Base-by-base conservation (phyloP, 2,888 invertebrate genomes). In the Herminia tarsipennalis region DNA sequence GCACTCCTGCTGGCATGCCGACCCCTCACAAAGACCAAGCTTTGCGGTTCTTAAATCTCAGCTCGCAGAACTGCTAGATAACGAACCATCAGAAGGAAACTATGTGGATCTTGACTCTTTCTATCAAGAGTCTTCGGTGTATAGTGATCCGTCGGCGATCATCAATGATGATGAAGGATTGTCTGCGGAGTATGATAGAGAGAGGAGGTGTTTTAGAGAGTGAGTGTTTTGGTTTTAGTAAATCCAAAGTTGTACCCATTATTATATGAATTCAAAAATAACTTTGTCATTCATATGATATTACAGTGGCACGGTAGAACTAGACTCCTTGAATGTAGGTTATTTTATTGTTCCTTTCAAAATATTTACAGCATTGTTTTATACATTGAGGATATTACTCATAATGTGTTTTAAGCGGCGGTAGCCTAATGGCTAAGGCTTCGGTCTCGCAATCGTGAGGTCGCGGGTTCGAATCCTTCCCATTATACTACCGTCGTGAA, bases 61-160 rank as follows among this genome's bases (percentile, higher is more conserved):
- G 49, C 86, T 94, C 17, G 94, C 93, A 0, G 93, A 93, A 27
- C 82, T 94, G 0, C 83, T 94, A 22, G 93, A 94, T 65, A 93
- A 94, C 62, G 92, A 93, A 59, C 91, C 92, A 0, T 88, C 93
- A 29, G 93, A 94, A 66, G 94, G 94, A 30, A 93, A 93, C 72
- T 95, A 94, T 71, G 94, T 95, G 24, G 95, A 95, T 69, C 80
- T 95, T 56, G 94, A 94, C 71, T 94, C 94, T 47, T 94, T 94
- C 58, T 94, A 94, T 41, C 93, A 93, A 59, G 93, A 93, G 75
- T 93, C 93, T 13, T 93, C 93, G 2, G 93, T 93, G 16, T 92
- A 92, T 44, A 92, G 92, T 54, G 92, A 92, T 47, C 92, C 92
- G 0, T 92, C 92, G 0, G 92, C 92, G 1, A 92, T 92, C 13